A percentile compares a stretch with the other conserved stretches of the same genome.
Conservation (phyloP, 2,888 invertebrate species). For the Taenaris catops region DNA sequence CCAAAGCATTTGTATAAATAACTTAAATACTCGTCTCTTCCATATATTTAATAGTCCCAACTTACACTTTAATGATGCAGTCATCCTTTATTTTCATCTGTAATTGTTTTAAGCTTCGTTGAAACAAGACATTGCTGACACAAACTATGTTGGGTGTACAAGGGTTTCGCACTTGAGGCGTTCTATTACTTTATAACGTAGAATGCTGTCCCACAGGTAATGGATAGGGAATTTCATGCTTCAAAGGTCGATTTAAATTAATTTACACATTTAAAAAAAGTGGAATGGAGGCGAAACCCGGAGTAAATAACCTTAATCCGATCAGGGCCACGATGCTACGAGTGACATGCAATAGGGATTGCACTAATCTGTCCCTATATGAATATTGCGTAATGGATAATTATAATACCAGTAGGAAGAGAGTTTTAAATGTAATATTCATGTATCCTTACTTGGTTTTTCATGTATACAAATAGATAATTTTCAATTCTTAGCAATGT, state of each 20-base stretch:
- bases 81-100: slow-evolving; percentile 24
- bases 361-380: slow-evolving; percentile 11
- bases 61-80: slow-evolving; percentile 19
- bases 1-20: slow-evolving; percentile 18
- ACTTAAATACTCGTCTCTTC: slow-evolving; percentile 19
- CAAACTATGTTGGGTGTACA: slow-evolving; percentile 31
- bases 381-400: slow-evolving; percentile 3
- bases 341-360: slow-evolving; percentile 17
- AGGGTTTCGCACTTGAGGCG: slow-evolving; percentile 36
- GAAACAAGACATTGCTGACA: slow-evolving; percentile 19
- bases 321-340: slow-evolving; percentile 30
- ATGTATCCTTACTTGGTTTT: too few relatives aligned
- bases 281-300: slow-evolving; percentile 42
- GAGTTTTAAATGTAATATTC: too few relatives aligned
- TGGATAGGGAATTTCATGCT: slow-evolving; percentile 69
- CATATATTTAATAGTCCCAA: slow-evolving; percentile 19
- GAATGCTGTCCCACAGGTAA: slow-evolving; percentile 63
- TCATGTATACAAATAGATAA: too few relatives aligned
- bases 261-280: slow-evolving; percentile 68
- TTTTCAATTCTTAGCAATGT: too few relatives aligned
- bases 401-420: too few relatives aligned
- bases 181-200: slow-evolving; percentile 47
- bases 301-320: slow-evolving; percentile 64
- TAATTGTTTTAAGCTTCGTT: slow-evolving; percentile 24
- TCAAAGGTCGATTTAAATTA: slow-evolving; percentile 69